Evolutionary conservation across 2,888 invertebrate species (phyloP).

Genomic region (Eilema depressum): DNA sequence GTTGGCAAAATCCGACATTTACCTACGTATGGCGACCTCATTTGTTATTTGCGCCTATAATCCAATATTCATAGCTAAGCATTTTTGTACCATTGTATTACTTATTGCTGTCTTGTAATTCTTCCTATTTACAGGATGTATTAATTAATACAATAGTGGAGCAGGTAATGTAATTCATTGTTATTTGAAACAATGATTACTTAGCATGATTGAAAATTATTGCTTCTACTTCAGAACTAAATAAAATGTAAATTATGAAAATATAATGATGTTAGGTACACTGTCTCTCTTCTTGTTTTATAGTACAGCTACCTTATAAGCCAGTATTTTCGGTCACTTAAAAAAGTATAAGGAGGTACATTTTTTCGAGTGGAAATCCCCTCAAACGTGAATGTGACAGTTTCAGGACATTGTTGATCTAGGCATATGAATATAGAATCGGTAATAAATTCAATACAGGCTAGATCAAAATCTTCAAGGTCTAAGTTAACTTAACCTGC

Average conservation of each 20-base stretch:
- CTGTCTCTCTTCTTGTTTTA: too few relatives aligned
- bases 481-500: too few relatives aligned
- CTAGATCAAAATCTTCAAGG: too few relatives aligned
- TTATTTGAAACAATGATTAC: background rate
- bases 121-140: background rate
- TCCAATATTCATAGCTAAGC: background rate
- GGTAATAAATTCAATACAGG: too few relatives aligned
- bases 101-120: background rate
- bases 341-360: too few relatives aligned
- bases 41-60: background rate
- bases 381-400: too few relatives aligned
- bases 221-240: background rate
- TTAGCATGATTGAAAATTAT: background rate
- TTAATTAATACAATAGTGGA: background rate
- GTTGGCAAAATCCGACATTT: background rate
- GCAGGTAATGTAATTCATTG: constrained; percentile 1
- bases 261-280: too few relatives aligned
- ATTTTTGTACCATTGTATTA: background rate
- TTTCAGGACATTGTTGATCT: too few relatives aligned
- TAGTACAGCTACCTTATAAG: too few relatives aligned
- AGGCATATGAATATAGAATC: too few relatives aligned
- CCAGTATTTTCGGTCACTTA: too few relatives aligned
- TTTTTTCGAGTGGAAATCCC: too few relatives aligned
- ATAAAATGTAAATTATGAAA: background rate
- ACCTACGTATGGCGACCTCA: background rate